Evolutionary conservation across 2,797 vertebrate species (phyloP).

Genomic region (Ibycter americanus): DNA sequence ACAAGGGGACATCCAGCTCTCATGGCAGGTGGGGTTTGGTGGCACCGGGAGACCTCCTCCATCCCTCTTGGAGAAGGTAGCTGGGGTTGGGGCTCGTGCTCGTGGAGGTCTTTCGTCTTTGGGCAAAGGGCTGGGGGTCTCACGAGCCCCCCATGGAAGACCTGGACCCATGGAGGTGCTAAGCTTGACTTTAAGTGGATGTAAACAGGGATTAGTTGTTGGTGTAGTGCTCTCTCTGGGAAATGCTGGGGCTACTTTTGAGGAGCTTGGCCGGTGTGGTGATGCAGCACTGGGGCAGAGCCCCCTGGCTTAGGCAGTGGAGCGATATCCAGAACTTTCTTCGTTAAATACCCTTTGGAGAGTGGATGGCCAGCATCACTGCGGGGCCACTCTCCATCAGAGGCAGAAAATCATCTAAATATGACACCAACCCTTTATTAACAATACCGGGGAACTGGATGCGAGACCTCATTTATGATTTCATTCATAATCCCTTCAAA

Average conservation of each 20-base stretch:
- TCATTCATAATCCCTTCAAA: slow-evolving; percentile 80
- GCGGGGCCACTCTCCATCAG: rapidly evolving
- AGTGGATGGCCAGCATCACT: rapidly evolving
- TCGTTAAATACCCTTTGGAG: background rate
- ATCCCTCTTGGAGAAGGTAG: rapidly evolving
- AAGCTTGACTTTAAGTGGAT: background rate
- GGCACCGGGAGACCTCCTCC: too few species aligned
- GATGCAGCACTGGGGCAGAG: background rate
- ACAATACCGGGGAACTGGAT: slow-evolving; percentile 37
- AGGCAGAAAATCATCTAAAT: background rate
- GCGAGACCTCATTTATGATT: slow-evolving; percentile 73
- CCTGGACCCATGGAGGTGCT: rapidly evolving
- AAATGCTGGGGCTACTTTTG: background rate
- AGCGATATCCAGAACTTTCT: background rate
- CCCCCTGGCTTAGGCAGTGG: too few species aligned
- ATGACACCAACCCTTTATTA: slow-evolving; percentile 36
- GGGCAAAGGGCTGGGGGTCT: background rate
- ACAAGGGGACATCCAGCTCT: background rate
- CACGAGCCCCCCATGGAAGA: rapidly evolving
- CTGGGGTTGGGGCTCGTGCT: rapidly evolving
- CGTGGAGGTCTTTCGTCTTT: background rate
- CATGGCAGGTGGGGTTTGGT: rapidly evolving
- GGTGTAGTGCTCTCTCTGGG: background rate
- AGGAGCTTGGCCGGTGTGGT: background rate
- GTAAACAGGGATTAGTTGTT: background rate